Base-by-base conservation (phyloP, 2,797 vertebrate species). In the Sebastes trivittatus region DNA sequence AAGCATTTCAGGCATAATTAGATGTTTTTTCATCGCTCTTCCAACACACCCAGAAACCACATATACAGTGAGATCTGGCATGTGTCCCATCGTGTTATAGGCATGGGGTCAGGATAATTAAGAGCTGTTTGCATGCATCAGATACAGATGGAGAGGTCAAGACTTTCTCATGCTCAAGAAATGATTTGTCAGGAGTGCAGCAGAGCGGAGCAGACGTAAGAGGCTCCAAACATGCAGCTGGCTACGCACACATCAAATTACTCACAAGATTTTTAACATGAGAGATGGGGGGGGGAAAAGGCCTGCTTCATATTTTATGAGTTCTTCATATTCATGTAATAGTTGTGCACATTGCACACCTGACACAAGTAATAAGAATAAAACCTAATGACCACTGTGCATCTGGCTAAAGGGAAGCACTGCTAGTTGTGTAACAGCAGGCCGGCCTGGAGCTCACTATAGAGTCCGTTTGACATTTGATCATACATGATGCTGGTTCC, bases 1-100 rank as follows among this genome's bases (percentile, higher is more conserved):
- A 74, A 78, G 64, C 25, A 60, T 89, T 77, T 82, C 78, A 79
- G 66, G 70, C 67, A 71, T 73, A 78, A 89, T 83, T 80, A 86
- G 23, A 13, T 74, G 16, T 73, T 55, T 74, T 76, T 72, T 56
- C 59, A 58, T 18, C 66, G 58, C 69, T 78, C 23, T 82, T 75
- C 64, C 34, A 60, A 62, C 13, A 10, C 69, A 79, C 18, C 11
- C 30, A 66, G n/a, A 64, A 62, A 75, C 71, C 71, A 36, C 55
- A 77, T 29, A 77, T 36, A 61, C 25, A 75, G 22, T 20, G 42
- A 56, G 65, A 75, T 81, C 63, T 20, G 22, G 36, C 23, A 25
- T 72, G 66, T 75, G 56, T 70, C 34, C 5, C 11, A 63, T 83
- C 29, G 20, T 25, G 36, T 18, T 46, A 18, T n/a, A 46, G 23